Evolutionary conservation across 2,113 vertebrate genomes (phyloP).

Genomic region (Calypte anna): DNA sequence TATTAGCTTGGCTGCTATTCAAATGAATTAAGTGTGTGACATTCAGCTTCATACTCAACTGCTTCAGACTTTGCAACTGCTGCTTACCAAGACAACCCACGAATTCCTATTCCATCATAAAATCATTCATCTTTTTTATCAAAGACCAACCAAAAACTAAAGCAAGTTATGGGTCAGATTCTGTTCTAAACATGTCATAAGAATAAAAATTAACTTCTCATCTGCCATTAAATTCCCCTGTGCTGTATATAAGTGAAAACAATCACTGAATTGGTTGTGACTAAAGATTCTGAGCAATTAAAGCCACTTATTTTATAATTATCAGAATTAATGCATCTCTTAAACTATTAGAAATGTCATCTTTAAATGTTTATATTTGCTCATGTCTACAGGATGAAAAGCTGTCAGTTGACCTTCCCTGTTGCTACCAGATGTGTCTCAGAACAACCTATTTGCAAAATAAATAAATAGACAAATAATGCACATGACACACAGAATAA

Average conservation of each 20-base stretch:
- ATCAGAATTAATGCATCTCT: neutral
- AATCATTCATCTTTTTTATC: neutral
- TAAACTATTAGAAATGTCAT: neutral
- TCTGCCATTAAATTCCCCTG: neutral
- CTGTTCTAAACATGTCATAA: neutral
- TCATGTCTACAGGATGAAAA: neutral
- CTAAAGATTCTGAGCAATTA: neutral
- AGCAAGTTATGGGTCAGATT: neutral
- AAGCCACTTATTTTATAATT: neutral
- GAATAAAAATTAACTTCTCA: conserved; percentile 3
- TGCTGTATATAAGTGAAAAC: neutral
- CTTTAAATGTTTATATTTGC: neutral
- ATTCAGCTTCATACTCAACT: neutral
- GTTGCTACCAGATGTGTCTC: neutral
- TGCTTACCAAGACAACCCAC: conserved; percentile 1
- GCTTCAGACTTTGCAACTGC: neutral
- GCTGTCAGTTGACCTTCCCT: neutral
- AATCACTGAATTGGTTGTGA: neutral
- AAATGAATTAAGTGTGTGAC: neutral
- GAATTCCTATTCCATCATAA: neutral
- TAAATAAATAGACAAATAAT: neutral
- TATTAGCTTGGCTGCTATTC: neutral
- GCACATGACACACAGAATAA: neutral
- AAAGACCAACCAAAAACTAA: neutral
- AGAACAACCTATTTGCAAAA: neutral